These are phyloP conservation scores for Leucoptera coffeella DNA, from an alignment of 2,888 invertebrate species.

Conservation along the genomic window DNA sequence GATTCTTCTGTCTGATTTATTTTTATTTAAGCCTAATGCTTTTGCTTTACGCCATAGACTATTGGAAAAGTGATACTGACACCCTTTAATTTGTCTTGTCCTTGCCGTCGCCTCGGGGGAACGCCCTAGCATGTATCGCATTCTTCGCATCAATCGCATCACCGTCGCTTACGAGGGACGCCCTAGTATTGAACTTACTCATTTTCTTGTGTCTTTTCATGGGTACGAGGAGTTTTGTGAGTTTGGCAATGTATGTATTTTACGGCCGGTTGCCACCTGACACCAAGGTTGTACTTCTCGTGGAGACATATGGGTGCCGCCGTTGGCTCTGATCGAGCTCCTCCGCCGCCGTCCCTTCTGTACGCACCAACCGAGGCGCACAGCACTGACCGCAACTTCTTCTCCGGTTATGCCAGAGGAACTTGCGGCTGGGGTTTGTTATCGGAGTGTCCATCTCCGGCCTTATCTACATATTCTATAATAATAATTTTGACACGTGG, in stretches of 20 bases:
- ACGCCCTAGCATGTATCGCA: constrained; percentile 2
- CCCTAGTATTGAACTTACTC: not conserved
- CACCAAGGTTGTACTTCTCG: not conserved
- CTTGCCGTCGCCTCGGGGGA: not conserved
- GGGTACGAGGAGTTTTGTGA: not conserved
- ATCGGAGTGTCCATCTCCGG: not conserved
- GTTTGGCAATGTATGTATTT: no score
- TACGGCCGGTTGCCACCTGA: constrained; percentile 1
- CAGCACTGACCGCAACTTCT: not conserved
- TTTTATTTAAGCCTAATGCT: no score
- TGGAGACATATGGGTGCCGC: not conserved
- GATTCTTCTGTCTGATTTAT: no score
- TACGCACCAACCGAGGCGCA: not conserved
- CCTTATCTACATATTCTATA: no score
- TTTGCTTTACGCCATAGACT: no score
- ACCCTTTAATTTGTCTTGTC: no score
- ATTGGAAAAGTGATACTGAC: no score
- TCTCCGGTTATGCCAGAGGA: not conserved
- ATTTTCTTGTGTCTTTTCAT: not conserved
- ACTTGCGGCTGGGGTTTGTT: not conserved
- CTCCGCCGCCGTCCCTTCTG: not conserved
- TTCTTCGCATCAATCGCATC: not conserved
- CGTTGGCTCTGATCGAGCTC: not conserved
- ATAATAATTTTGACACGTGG: no score
- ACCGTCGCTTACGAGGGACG: constrained; percentile 1